Conservation (phyloP, 2,888 invertebrate genomes). For the Myopa tessellatipennis region DNA sequence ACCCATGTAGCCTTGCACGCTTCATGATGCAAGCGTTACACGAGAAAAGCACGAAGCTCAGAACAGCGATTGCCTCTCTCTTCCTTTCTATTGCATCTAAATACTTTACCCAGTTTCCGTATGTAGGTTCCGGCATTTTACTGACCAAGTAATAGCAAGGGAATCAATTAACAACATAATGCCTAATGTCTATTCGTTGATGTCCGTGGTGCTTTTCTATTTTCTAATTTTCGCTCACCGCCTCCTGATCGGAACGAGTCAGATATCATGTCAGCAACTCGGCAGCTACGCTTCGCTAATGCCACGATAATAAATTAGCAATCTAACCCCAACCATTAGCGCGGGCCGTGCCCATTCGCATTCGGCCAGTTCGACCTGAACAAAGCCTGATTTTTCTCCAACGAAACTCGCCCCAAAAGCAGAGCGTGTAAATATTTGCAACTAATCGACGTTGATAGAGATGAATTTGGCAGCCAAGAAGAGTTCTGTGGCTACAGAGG, state of each 20-base stretch:
- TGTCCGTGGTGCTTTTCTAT: no score
- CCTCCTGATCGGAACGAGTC: neutral
- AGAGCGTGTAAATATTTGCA: slow-evolving; percentile 2
- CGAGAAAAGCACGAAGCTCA: no score
- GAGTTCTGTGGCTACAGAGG: neutral
- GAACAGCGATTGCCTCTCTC: no score
- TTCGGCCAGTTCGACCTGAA: neutral
- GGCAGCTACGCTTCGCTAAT: slow-evolving; percentile 14
- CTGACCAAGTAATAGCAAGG: no score
- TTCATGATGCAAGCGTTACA: no score
- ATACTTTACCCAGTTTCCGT: no score
- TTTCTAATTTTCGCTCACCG: no score
- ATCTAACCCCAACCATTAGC: slow-evolving; percentile 27
- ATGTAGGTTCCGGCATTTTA: no score
- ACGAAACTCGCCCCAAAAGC: neutral
- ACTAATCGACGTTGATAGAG: slow-evolving; percentile 14
- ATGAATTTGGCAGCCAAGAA: neutral
- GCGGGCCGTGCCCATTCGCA: neutral
- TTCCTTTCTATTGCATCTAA: no score
- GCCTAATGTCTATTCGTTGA: no score
- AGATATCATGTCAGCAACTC: neutral
- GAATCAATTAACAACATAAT: no score
- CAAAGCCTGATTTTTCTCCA: neutral
- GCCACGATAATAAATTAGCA: slow-evolving; percentile 45
- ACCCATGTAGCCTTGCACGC: no score